A percentile compares a stretch with the other conserved stretches of the same genome.
phyloP scores from a whole-genome alignment of 2,113 vertebrate genomes.

The Heterotilapia buettikoferi region DNA sequence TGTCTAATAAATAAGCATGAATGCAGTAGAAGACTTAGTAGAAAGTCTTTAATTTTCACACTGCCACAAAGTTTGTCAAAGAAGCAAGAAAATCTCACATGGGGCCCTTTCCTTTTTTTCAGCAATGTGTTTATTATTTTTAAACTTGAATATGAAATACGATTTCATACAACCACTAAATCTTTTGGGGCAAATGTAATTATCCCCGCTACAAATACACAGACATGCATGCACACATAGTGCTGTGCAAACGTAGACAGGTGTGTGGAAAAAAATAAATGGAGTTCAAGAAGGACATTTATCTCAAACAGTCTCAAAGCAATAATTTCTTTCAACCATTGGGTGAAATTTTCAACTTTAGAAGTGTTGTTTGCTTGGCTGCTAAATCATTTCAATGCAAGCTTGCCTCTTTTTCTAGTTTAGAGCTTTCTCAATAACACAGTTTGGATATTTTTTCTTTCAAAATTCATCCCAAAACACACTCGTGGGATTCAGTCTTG shows the following conservation, averaged over 20 bases:
- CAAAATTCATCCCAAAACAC: not conserved
- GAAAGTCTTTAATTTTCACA: not conserved
- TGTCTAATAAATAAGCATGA: not conserved
- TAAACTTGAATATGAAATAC: not conserved
- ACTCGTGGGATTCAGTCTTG: not conserved
- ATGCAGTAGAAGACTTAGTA: not conserved
- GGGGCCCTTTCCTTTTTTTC: not conserved
- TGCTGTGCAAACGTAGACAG: not conserved
- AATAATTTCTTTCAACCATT: not conserved
- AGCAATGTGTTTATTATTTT: not conserved
- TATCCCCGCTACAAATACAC: not conserved
- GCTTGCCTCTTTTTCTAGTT: not conserved
- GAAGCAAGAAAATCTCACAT: not conserved
- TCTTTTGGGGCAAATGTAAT: not conserved
- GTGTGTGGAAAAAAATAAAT: fast-evolving
- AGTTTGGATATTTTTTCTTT: not conserved
- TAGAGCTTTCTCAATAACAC: not conserved
- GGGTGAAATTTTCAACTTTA: not conserved
- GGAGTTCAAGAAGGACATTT: not conserved
- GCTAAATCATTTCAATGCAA: not conserved
- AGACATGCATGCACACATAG: not conserved
- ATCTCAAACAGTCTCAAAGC: not conserved
- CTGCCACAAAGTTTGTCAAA: not conserved
- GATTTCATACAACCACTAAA: not conserved
- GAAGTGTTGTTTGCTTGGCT: not conserved